A percentile compares a stretch with the other conserved stretches of the same genome.
Evolutionary conservation across 2,797 vertebrate genomes (phyloP).

Genomic region (Artibeus lituratus): DNA sequence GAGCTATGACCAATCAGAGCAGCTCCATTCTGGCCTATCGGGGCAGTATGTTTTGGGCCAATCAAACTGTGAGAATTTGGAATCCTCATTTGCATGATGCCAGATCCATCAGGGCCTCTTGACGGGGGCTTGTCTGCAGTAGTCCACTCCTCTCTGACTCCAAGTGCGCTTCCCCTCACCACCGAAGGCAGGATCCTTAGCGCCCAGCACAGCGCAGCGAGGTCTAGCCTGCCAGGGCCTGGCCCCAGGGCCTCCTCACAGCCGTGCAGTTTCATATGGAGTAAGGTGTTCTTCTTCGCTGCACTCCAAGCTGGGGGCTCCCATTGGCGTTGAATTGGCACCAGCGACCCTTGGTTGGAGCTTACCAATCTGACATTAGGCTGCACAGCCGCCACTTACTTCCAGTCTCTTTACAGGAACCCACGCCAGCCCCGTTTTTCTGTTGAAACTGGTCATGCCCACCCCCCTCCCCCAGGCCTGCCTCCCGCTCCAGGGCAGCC

Average conservation of each 20-base stretch:
- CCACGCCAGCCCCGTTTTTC: background rate
- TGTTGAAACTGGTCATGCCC: background rate
- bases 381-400: background rate
- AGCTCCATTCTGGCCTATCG: background rate
- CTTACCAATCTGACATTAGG: background rate
- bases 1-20: background rate
- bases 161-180: background rate
- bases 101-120: background rate
- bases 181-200: accelerated
- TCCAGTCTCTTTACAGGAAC: background rate
- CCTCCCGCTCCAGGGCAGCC: too few species aligned
- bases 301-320: too few species aligned
- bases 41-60: background rate
- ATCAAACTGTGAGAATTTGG: background rate
- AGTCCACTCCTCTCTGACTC: background rate
- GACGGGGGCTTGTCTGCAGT: background rate
- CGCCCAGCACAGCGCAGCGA: too few species aligned
- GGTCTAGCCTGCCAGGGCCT: too few species aligned
- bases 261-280: background rate
- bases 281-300: too few species aligned
- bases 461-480: too few species aligned
- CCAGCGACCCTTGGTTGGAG: too few species aligned
- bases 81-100: background rate
- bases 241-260: background rate
- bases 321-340: too few species aligned